These are phyloP conservation scores for Dinoponera quadriceps DNA, from an alignment of 1,140 invertebrate genomes.

Conservation along the genomic window DNA sequence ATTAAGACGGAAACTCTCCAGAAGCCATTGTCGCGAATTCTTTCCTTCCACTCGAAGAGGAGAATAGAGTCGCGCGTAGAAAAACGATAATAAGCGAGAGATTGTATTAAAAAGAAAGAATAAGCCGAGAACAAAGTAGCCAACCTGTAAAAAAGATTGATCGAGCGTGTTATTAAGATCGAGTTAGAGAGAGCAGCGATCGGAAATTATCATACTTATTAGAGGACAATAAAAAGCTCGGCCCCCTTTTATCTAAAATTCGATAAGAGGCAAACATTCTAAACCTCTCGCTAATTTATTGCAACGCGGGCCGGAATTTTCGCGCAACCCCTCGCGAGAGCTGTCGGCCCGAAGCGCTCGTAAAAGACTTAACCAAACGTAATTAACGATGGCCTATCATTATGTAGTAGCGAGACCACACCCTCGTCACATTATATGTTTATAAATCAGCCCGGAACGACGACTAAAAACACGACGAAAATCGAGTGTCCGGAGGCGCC, in stretches of 20 bases:
- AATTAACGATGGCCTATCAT: slow-evolving; percentile 86
- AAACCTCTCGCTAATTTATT: slow-evolving; percentile 70
- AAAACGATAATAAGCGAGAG: too few relatives aligned
- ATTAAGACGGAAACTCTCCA: slow-evolving; percentile 24
- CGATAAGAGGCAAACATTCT: slow-evolving; percentile 63
- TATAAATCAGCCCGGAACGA: slow-evolving; percentile 85
- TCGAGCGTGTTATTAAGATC: slow-evolving; percentile 21
- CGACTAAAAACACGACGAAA: slow-evolving; percentile 76
- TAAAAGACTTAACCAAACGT: slow-evolving; percentile 81
- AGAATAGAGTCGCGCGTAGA: too few relatives aligned
- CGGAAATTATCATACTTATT: slow-evolving; percentile 50
- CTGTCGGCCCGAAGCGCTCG: slow-evolving; percentile 50
- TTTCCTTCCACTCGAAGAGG: background rate
- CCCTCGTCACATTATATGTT: slow-evolving; percentile 87
- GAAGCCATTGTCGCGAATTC: background rate
- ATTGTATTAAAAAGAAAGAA: background rate
- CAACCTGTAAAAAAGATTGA: slow-evolving; percentile 49
- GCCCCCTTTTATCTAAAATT: slow-evolving; percentile 36
- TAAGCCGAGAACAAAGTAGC: background rate
- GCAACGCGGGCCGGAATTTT: slow-evolving; percentile 64
- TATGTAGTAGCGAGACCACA: slow-evolving; percentile 86
- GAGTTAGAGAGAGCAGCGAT: background rate
- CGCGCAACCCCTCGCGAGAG: slow-evolving; percentile 59
- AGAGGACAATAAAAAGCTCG: slow-evolving; percentile 30
- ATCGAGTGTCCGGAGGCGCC: slow-evolving; percentile 68